Evolutionary conservation across 2,113 vertebrate genomes (phyloP).

Genomic region (Oplegnathus fasciatus): DNA sequence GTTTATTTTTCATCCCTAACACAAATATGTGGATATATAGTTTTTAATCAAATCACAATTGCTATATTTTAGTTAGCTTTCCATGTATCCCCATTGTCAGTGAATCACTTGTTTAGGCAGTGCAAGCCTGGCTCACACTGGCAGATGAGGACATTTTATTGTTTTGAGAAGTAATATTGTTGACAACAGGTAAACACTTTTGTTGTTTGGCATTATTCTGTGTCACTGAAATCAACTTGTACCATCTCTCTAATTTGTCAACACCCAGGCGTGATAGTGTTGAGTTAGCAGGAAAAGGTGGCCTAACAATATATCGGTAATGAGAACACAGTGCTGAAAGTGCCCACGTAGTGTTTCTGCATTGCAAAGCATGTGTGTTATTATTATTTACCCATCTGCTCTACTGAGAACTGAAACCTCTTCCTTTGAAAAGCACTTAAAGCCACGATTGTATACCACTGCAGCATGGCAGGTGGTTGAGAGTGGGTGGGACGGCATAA

Average conservation of each 20-base stretch:
- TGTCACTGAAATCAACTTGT: too few relatives aligned
- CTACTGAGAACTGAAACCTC: conserved; percentile 2
- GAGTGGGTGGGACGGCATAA: conserved; percentile 16
- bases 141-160: background rate
- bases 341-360: background rate
- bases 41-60: background rate
- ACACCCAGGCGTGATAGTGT: background rate
- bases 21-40: background rate
- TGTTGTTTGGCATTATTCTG: background rate
- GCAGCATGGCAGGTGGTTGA: conserved; percentile 22
- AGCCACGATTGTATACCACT: background rate
- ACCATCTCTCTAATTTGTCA: background rate
- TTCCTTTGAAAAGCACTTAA: background rate
- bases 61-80: background rate
- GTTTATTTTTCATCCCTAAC: background rate
- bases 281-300: background rate
- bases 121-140: background rate
- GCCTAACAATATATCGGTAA: too few relatives aligned
- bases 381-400: background rate
- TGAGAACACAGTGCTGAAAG: background rate
- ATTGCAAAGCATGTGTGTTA: background rate
- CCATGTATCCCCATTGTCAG: background rate
- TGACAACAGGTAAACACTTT: background rate
- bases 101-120: background rate
- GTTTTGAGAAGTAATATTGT: background rate